Evolutionary conservation across 2,797 vertebrate genomes (phyloP).

Genomic region (Buceros bicornis): DNA sequence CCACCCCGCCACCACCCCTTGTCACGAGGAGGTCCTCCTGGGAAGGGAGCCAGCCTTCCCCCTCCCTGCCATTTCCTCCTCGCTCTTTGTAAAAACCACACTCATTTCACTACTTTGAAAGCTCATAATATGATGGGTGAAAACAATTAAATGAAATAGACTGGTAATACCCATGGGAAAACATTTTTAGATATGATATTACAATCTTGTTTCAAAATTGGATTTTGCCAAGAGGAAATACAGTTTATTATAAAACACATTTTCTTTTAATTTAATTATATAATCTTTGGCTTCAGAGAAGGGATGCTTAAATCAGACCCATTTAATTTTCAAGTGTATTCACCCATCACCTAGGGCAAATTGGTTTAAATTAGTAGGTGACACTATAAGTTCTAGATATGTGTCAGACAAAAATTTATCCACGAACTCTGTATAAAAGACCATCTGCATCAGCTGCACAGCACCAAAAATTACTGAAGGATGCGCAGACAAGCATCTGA

Average conservation of each 20-base stretch:
- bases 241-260: conserved; percentile 72
- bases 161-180: conserved; percentile 68
- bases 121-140: conserved; percentile 33
- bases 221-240: conserved; percentile 70
- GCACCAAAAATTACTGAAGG: conserved; percentile 27
- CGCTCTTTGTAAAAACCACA: background rate
- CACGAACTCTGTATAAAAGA: background rate
- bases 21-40: background rate
- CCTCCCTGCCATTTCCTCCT: background rate
- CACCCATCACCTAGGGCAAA: conserved; percentile 59
- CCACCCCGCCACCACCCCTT: background rate
- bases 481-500: background rate
- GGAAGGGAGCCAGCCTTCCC: background rate
- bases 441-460: background rate
- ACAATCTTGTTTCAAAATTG: conserved; percentile 72
- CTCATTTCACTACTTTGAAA: conserved; percentile 26
- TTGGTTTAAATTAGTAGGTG: conserved; percentile 58
- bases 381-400: conserved; percentile 39
- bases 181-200: conserved; percentile 72
- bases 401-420: conserved; percentile 37
- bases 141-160: conserved; percentile 73
- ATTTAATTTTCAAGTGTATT: conserved; percentile 61
- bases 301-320: conserved; percentile 66
- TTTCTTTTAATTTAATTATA: conserved; percentile 78
- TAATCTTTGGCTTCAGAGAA: conserved; percentile 68